Evolutionary conservation across 53 echinoderm and acorn worm genomes (phyloP).

Genomic region (Patiria pectinifera): DNA sequence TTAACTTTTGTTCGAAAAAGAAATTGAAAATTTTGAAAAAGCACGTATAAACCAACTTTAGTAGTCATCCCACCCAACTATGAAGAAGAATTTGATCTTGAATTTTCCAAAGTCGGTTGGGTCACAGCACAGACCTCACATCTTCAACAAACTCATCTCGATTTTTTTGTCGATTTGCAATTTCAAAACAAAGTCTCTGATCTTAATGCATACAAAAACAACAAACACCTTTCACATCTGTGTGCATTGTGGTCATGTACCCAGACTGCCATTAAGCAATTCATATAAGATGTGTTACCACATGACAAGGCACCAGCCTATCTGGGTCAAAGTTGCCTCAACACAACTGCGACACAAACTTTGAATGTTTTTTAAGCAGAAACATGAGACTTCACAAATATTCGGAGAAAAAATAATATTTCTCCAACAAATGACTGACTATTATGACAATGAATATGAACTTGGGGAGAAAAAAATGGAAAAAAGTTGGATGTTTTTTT

Average conservation of each 20-base stretch:
- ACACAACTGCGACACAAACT: background rate
- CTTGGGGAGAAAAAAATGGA: background rate
- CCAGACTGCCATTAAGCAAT: constrained; percentile 3
- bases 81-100: no score
- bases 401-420: background rate
- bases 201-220: no score
- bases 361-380: background rate
- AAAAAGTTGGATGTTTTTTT: background rate
- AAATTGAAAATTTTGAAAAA: no score
- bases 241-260: background rate
- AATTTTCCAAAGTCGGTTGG: no score
- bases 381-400: background rate
- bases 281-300: background rate
- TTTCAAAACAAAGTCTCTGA: no score
- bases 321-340: background rate
- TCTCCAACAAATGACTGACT: background rate
- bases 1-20: no score
- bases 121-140: no score
- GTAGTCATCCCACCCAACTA: no score
- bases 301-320: constrained; percentile 6
- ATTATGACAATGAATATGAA: constrained; percentile 9
- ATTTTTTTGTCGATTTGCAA: no score
- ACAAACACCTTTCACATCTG: background rate
- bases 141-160: no score
- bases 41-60: no score